Conservation (phyloP, 2,113 vertebrate species). For the Apistogramma diplotaenia region DNA sequence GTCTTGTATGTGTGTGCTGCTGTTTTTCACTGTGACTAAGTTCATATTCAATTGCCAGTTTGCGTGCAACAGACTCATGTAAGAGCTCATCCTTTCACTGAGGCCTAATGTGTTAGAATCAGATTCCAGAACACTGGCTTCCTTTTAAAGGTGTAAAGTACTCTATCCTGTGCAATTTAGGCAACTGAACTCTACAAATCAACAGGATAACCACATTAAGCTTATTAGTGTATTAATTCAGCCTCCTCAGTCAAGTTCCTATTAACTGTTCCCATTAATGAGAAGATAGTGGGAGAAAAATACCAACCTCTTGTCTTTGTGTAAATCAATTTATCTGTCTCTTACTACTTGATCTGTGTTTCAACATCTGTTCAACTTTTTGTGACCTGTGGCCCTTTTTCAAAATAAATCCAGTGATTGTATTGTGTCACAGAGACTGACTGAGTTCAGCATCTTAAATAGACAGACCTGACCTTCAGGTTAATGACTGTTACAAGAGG, state of each 20-base stretch:
- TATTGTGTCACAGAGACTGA: neutral
- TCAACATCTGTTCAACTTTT: neutral
- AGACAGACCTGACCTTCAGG: constrained; percentile 13
- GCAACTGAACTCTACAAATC: neutral
- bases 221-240: neutral
- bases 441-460: neutral
- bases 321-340: neutral
- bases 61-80: constrained; percentile 8
- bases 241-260: neutral
- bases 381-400: neutral
- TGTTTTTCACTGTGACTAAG: neutral
- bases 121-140: neutral
- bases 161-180: neutral
- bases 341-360: neutral
- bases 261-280: neutral
- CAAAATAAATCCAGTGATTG: neutral
- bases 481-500: constrained; percentile 7
- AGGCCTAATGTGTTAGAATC: neutral
- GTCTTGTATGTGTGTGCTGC: neutral
- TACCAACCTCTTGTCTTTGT: no score
- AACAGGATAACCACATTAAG: neutral
- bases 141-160: constrained; percentile 4
- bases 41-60: constrained; percentile 29
- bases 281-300: neutral
- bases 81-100: constrained; percentile 4